These are phyloP conservation scores for Brachionus rubens DNA, from an alignment of 1,140 invertebrate genomes.

Conservation along the genomic window DNA sequence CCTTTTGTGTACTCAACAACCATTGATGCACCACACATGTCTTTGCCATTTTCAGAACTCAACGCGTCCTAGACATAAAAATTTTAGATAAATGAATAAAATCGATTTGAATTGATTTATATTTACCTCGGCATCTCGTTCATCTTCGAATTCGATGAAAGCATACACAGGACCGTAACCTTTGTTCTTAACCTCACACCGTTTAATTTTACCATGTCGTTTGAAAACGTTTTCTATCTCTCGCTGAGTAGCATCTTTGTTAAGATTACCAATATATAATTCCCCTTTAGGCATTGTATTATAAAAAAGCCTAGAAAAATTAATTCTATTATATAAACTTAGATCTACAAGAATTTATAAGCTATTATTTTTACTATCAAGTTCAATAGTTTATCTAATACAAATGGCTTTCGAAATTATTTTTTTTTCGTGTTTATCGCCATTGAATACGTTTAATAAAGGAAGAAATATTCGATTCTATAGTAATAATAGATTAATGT, in stretches of 20 bases:
- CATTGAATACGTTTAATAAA: no score
- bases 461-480: no score
- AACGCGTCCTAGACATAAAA: no score
- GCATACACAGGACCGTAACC: conserved; percentile 69
- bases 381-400: no score
- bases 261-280: conserved; percentile 43
- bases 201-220: conserved; percentile 20
- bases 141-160: conserved; percentile 94
- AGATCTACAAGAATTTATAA: no score
- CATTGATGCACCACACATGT: conserved; percentile 42
- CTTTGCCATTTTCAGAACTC: conserved; percentile 37
- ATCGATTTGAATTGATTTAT: no score
- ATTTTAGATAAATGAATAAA: no score
- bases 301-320: background rate
- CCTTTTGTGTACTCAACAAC: conserved; percentile 38
- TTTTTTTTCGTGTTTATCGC: no score
- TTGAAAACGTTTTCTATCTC: conserved; percentile 36
- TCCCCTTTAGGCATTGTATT: conserved; percentile 37
- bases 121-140: conserved; percentile 78
- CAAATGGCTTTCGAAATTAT: no score
- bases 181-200: conserved; percentile 38
- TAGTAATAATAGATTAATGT: no score
- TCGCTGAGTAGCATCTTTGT: conserved; percentile 30
- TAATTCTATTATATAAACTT: background rate
- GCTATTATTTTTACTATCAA: no score